These are phyloP conservation scores for Rynchops niger DNA, from an alignment of 2,113 vertebrate species.

Conservation along the genomic window DNA sequence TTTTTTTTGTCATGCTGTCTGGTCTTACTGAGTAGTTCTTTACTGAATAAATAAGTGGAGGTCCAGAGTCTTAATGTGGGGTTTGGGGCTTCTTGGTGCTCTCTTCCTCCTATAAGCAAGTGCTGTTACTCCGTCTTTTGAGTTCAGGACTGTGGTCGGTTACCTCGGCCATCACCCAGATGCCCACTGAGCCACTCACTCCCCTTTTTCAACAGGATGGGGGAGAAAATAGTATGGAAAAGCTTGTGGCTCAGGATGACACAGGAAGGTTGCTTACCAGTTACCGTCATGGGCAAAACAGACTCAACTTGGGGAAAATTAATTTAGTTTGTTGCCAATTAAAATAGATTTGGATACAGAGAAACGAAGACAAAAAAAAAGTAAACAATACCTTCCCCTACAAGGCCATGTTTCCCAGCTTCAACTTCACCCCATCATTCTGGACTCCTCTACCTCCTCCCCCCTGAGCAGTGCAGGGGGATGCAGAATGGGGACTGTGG, in stretches of 20 bases:
- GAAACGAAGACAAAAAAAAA: neutral
- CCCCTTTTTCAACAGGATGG: neutral
- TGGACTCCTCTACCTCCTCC: neutral
- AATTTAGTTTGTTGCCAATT: neutral
- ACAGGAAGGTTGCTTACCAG: neutral
- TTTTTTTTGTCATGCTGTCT: neutral
- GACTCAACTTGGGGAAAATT: neutral
- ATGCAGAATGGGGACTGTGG: neutral
- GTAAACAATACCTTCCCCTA: neutral
- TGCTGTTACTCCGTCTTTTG: neutral
- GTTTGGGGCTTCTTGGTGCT: neutral
- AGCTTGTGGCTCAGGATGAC: neutral
- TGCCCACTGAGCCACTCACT: neutral
- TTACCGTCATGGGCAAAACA: neutral
- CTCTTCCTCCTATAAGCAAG: neutral
- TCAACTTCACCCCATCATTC: neutral
- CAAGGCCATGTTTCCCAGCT: neutral
- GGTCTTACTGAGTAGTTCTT: neutral
- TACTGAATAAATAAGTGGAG: neutral
- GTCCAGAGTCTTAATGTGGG: neutral
- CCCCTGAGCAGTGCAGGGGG: neutral
- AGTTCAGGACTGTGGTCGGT: neutral
- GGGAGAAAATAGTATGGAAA: neutral
- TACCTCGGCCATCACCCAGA: neutral
- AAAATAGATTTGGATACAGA: neutral